Evolutionary conservation across 2,113 vertebrate genomes (phyloP).

Genomic region (Xiphophorus couchianus): DNA sequence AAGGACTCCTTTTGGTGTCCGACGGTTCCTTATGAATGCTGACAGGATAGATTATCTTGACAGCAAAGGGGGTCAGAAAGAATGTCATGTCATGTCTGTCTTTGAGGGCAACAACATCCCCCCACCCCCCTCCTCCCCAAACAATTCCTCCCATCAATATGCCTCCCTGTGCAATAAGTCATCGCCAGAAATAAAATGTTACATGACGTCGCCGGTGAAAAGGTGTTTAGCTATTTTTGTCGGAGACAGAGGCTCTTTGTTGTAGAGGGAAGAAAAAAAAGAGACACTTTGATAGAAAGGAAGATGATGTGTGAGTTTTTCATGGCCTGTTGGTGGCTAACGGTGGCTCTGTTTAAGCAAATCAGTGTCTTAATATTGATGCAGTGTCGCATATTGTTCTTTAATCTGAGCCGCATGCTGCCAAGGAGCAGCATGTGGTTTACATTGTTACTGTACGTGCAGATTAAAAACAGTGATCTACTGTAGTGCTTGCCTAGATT

Average conservation of each 20-base stretch:
- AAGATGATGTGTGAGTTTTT: not conserved
- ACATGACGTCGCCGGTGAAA: conserved; percentile 29
- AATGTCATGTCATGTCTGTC: conserved; percentile 63
- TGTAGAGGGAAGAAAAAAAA: not conserved
- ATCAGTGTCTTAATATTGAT: not conserved
- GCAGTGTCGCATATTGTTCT: not conserved
- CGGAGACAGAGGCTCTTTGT: not conserved
- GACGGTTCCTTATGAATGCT: conserved; percentile 66
- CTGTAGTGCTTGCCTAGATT: too few relatives aligned
- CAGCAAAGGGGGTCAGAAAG: conserved; percentile 58
- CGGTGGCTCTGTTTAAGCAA: not conserved
- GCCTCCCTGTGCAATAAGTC: conserved; percentile 29
- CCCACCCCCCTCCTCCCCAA: not conserved
- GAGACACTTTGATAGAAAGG: conserved; percentile 8
- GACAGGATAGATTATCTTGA: conserved; percentile 71
- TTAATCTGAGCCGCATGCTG: not conserved
- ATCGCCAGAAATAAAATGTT: conserved; percentile 34
- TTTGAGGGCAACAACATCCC: conserved; percentile 41
- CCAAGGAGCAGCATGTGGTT: not conserved
- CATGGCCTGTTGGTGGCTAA: not conserved
- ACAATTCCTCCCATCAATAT: conserved; percentile 52
- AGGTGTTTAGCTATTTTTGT: conserved; percentile 33
- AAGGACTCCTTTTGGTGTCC: conserved; percentile 56
- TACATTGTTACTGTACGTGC: too few relatives aligned
- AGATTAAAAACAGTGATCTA: too few relatives aligned